Base-by-base conservation (phyloP, 2,797 vertebrate genomes). In the Myotis findleyi region DNA sequence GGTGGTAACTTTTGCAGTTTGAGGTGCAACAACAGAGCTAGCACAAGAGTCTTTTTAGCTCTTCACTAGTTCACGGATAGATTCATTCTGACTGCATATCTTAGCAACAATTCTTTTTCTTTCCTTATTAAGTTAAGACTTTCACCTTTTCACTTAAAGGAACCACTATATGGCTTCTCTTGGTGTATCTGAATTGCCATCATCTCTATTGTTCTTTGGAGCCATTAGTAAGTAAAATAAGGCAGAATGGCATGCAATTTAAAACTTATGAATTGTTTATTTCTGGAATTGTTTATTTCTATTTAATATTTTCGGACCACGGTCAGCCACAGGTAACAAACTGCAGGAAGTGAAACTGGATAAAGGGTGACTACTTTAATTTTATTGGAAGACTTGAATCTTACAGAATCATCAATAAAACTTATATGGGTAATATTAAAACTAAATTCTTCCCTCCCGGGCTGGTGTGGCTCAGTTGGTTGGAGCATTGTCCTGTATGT, bases 311-410 rank as follows among this genome's bases (percentile, higher is more conserved):
- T 81, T 62, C 1, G 38, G 51, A 5, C 47, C 47, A 49, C 72
- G 0, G 44, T 75, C 49, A 5, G 18, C 72, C 17, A 20, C 6
- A 4, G 21, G 25, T 62, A 62, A 81, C 38, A n/a, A 30, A 62
- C 25, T 62, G 6, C 16, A 44, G 55, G 41, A 62, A 80, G 55
- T 23, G 25, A 59, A 80, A 41, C 36, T 41, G 10, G 79, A 13
- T 62, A 44, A 41, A 41, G 27, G 27, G 38, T 17, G 27, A 21
- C 27, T 62, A 27, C 30, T 55, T 7, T 53, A 44, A 75, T 85
- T 94, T 84, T 83, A 76, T 81, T 95, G 23, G 47, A 81, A 87
- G 55, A 27, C 75, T 94, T 77, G 30, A 80, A 75, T 86, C 21
- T 57, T 96, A 59, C 88, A 89, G 72, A 71, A 73, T 7, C 57